Base-by-base conservation (phyloP, 1,140 invertebrate species). In the Sminthurinus signatus region DNA sequence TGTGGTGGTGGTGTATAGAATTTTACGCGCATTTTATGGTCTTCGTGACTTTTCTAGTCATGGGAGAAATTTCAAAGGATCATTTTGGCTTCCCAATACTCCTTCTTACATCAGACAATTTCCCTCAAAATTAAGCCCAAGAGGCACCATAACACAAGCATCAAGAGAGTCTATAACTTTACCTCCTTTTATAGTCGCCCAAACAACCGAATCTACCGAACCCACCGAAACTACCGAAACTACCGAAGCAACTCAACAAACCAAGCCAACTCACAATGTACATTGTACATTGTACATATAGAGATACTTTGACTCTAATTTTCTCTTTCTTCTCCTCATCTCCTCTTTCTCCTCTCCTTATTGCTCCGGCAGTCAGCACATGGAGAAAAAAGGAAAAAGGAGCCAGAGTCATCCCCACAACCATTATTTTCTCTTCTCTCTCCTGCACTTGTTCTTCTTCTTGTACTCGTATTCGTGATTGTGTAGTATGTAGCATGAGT, bases 41-140 rank as follows among this genome's bases (percentile, higher is more conserved):
- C 61, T 68, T 64, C 66, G 66, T 68, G 66, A 68, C 66, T 68
- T 68, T 64, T 59, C 56, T 64, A 68, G 66, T 68, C 66, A 68
- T 68, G 66, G 66, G 66, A 68, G 66, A 68, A 68, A 68, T 64
- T 68, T 64, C 61, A 64, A 68, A 68, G 66, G 66, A 68, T 68
- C 66, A 68, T 68, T 68, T 68, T 68, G 66, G 66, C 66, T 68
- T 68, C 66, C 66, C 66, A 68, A 68, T 68, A 68, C 62, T 68
- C 29, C 55, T 64, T 44, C 54, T 32, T 61, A 64, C 59, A 67
- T 67, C 65, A 64, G 61, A 64, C 66, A 60, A 68, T 68, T 68
- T 64, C 52, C 66, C 66, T 68, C 66, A 68, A 68, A 68, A 68
- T 68, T 68, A 68, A 68, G 62, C 66, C 66, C 66, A 60, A 52